Conservation (phyloP, 2,797 vertebrate species). For the Champsocephalus gunnari region DNA sequence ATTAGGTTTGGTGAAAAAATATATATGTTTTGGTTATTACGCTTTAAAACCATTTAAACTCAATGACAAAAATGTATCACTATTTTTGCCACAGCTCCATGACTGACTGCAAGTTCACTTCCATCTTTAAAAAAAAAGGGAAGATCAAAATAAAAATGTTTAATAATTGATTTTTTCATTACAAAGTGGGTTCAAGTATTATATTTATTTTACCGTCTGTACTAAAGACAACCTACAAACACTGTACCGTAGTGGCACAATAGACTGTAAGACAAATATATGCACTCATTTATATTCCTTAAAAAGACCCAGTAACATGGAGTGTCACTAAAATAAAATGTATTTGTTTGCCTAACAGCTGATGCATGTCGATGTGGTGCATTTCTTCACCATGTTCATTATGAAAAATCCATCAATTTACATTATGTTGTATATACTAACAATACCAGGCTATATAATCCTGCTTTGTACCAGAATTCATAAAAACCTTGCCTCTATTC, state of each 20-base stretch:
- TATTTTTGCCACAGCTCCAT: background rate
- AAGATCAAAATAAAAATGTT: background rate
- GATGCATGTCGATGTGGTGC: background rate
- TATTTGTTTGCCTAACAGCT: slow-evolving; percentile 2
- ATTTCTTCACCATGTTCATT: background rate
- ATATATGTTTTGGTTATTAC: background rate
- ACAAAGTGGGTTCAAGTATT: background rate
- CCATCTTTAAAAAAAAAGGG: background rate
- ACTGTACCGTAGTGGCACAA: too few species aligned
- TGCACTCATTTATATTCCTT: background rate
- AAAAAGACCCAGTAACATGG: background rate
- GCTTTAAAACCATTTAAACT: background rate
- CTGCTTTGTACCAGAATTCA: background rate
- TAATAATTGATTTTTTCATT: too few species aligned
- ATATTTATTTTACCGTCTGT: background rate
- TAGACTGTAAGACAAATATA: background rate
- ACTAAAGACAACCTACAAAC: background rate
- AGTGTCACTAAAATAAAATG: background rate
- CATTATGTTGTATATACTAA: background rate
- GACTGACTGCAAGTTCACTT: background rate
- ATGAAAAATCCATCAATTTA: background rate
- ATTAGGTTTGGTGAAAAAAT: background rate
- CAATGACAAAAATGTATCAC: too few species aligned
- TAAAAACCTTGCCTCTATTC: background rate
- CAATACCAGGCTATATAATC: background rate